These are phyloP conservation scores for Mionectes olivaceus DNA, from an alignment of 2,797 vertebrate genomes.

Conservation along the genomic window DNA sequence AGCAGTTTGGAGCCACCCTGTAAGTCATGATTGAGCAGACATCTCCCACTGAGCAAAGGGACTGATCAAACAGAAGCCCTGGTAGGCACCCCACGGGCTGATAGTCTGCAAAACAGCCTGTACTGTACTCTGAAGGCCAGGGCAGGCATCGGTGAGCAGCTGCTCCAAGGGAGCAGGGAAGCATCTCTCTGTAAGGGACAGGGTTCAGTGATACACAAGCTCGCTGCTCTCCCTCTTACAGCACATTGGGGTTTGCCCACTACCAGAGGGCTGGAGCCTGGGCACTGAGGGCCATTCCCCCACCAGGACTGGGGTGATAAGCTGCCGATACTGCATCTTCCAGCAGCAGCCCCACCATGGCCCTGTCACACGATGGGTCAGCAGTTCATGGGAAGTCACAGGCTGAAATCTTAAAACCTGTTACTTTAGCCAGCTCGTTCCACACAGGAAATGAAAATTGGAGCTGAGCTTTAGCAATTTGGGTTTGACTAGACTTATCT, in stretches of 20 bases:
- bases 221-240: not conserved
- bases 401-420: not conserved
- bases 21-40: not conserved
- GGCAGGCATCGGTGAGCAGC: rapidly evolving
- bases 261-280: not conserved
- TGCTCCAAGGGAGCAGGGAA: rapidly evolving
- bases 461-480: constrained; percentile 14
- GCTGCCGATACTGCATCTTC: rapidly evolving
- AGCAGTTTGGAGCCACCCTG: not conserved
- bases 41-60: not conserved
- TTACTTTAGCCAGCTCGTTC: constrained; percentile 25
- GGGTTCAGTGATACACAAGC: rapidly evolving
- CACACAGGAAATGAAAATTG: constrained; percentile 48
- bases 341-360: rapidly evolving
- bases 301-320: rapidly evolving
- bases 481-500: not conserved
- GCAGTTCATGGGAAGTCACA: constrained; percentile 24
- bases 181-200: rapidly evolving
- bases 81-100: not conserved
- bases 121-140: not conserved
- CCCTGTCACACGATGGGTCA: constrained; percentile 44
- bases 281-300: not conserved
- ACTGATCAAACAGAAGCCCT: not conserved
- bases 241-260: rapidly evolving
- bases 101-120: rapidly evolving